Evolutionary conservation across 2,888 invertebrate species (phyloP), one percentile per base, ranked within the genome.

Genomic region (Eulithis testata): DNA sequence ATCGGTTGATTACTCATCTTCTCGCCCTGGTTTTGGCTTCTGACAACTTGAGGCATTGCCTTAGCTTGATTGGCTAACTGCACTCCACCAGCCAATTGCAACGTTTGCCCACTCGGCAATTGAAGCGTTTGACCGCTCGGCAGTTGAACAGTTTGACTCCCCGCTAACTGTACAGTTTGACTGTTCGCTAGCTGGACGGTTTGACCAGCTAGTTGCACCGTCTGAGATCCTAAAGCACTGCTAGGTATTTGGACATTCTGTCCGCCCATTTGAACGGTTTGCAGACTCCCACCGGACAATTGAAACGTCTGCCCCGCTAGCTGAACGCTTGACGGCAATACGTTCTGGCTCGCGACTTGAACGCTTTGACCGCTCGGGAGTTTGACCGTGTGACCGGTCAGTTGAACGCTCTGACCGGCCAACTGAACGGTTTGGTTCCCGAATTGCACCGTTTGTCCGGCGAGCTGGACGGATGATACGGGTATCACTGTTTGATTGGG

Each of bases 1-100:
- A 96, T 94, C 4, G 95, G 95, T 78, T 93, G 94, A 77, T 80
- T 56, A 7, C 69, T 43, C n/a, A 85, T 44, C 73, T 91, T 93
- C 14, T 93, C 93, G 1, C 79, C 82, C 9, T 82, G 71, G 14
- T 81, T 74, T 73, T 86, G 91, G 70, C 75, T 85, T 68, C 85
- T 88, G 37, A 89, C 91, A n/a, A 89, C 85, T 76, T 90, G 91
- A 49, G 88, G 76, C 65, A 86, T 71, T 2, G 86, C 78, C 72
- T 90, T 89, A 8, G 82, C 78, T 73, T 82, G 89, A 71, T 85
- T 89, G n/a, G 88, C 88, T 51, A 92, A 72, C 74, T 88, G 93
- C 68, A 89, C 84, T 0, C 89, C 90, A 60, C 86, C 85, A 2
- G 85, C 88, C 69, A 84, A 76, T 71, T 89, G 89, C 60, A 90